phyloP scores from a whole-genome alignment of 2,888 invertebrate species.

The Cantharis rustica region DNA sequence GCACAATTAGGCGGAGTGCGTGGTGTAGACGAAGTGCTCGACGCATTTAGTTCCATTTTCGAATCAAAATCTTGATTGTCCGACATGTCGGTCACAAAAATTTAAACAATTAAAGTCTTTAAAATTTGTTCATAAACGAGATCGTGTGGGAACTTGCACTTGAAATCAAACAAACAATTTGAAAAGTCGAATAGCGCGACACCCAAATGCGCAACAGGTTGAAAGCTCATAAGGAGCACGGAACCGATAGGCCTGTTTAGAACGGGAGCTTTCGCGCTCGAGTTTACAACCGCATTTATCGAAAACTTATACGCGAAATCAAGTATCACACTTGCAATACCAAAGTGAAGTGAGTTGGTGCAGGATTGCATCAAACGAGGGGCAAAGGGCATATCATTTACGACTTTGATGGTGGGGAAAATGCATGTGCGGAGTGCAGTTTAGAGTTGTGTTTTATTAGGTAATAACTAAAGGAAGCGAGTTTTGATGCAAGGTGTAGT shows the following conservation, averaged over 20 bases:
- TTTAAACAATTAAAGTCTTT: neutral
- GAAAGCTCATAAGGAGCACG: conserved; percentile 12
- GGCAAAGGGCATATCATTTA: conserved; percentile 52
- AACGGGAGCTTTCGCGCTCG: conserved; percentile 18
- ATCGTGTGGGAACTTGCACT: neutral
- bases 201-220: conserved; percentile 25
- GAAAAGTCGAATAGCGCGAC: neutral
- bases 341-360: conserved; percentile 51
- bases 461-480: conserved; percentile 56
- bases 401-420: conserved; percentile 50
- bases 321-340: conserved; percentile 55
- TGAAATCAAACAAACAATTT: neutral
- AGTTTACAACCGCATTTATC: conserved; percentile 21
- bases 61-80: conserved; percentile 61
- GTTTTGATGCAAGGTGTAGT: conserved; percentile 56
- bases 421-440: conserved; percentile 57
- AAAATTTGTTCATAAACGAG: neutral
- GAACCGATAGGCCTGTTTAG: conserved; percentile 21
- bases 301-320: conserved; percentile 41
- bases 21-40: conserved; percentile 64
- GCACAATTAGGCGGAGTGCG: conserved; percentile 91
- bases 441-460: conserved; percentile 56
- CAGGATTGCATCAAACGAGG: conserved; percentile 48
- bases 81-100: conserved; percentile 53
- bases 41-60: conserved; percentile 60